Percentiles rank a stretch among this genome's conserved stretches.
Evolutionary conservation across 2,888 invertebrate genomes (phyloP).

Genomic region (Brachyptera risi): DNA sequence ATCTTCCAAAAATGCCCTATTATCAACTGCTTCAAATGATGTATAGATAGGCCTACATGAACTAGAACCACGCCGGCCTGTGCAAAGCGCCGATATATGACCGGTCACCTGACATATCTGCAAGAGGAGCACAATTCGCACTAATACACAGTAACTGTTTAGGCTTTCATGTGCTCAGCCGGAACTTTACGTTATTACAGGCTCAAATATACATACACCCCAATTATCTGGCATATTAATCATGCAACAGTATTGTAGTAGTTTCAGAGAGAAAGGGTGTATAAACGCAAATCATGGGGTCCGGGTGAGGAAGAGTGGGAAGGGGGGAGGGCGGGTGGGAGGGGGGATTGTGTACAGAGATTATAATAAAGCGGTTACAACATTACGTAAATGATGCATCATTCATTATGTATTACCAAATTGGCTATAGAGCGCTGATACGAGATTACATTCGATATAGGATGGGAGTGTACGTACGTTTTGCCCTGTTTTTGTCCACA

Average conservation of each 20-base stretch:
- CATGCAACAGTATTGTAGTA: not conserved
- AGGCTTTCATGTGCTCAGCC: not conserved
- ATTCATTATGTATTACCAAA: not conserved
- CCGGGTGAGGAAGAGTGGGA: not conserved
- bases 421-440: no score
- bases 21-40: no score
- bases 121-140: no score
- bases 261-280: not conserved
- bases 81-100: no score
- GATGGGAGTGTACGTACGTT: no score
- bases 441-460: no score
- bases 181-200: not conserved
- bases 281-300: not conserved
- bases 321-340: not conserved
- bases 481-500: no score
- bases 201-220: not conserved
- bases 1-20: no score
- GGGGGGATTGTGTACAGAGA: slow-evolving; percentile 1
- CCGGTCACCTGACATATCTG: no score
- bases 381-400: slow-evolving; percentile 1
- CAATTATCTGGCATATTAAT: not conserved
- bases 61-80: no score
- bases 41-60: no score
- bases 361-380: slow-evolving; percentile 1
- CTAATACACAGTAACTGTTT: not conserved